These are phyloP conservation scores for Muscicapa striata DNA, from an alignment of 2,797 vertebrate species.

Conservation along the genomic window DNA sequence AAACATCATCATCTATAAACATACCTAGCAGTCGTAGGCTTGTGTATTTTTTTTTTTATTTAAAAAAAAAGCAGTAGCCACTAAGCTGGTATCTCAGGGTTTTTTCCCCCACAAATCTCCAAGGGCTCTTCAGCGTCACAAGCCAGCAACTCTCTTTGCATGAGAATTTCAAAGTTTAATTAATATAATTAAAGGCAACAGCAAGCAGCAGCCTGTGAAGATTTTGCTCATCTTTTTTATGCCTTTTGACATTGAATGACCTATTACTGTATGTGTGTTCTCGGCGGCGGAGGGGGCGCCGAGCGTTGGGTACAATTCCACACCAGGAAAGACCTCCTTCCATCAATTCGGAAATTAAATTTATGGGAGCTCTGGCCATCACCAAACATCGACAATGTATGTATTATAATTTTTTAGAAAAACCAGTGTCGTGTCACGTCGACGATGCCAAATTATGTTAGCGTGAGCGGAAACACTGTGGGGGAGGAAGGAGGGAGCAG, in stretches of 20 bases:
- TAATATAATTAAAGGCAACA: constrained; percentile 98
- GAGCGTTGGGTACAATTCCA: constrained; percentile 64
- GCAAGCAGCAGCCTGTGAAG: constrained; percentile 97
- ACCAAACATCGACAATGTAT: constrained; percentile 75
- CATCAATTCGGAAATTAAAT: constrained; percentile 85
- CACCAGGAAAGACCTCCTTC: constrained; percentile 74
- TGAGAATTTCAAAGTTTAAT: constrained; percentile 93
- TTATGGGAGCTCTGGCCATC: constrained; percentile 53
- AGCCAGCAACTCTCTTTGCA: constrained; percentile 82
- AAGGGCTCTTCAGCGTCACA: constrained; percentile 81
- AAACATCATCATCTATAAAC: constrained; percentile 79
- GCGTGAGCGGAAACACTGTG: constrained; percentile 84
- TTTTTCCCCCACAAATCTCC: constrained; percentile 70
- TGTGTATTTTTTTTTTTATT: constrained; percentile 67
- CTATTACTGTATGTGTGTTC: constrained; percentile 81
- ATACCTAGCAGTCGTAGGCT: constrained; percentile 72
- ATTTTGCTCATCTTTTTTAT: constrained; percentile 90
- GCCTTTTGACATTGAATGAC: constrained; percentile 94
- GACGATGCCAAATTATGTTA: constrained; percentile 89
- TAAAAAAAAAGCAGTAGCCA: constrained; percentile 70
- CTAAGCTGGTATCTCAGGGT: constrained; percentile 79
- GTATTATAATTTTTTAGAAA: constrained; percentile 81
- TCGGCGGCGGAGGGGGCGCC: constrained; percentile 72
- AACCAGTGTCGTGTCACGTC: constrained; percentile 85
- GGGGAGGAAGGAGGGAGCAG: constrained; percentile 87